These are phyloP conservation scores for Smithornis capensis DNA, from an alignment of 2,113 vertebrate genomes.

Conservation along the genomic window DNA sequence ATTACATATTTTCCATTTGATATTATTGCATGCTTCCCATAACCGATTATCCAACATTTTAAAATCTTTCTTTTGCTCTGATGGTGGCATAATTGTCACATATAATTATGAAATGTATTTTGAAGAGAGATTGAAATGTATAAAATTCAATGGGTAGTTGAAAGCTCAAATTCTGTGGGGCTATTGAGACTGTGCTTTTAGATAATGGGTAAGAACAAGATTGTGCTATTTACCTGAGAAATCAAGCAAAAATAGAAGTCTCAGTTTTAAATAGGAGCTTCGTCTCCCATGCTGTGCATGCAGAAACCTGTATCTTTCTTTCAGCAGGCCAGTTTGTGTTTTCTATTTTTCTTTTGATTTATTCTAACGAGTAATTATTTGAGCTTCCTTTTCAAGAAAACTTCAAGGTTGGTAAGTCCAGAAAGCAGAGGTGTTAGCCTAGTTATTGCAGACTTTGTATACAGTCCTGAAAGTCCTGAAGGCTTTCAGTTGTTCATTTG, in stretches of 20 bases:
- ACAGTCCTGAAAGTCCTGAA: neutral
- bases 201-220: neutral
- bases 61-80: neutral
- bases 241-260: neutral
- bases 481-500: neutral
- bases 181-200: neutral
- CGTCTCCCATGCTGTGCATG: neutral
- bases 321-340: neutral
- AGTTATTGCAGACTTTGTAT: neutral
- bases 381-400: neutral
- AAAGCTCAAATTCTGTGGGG: neutral
- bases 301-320: neutral
- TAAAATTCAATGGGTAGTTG: neutral
- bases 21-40: neutral
- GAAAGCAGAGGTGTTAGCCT: neutral
- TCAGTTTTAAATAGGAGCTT: neutral
- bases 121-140: neutral
- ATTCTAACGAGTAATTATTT: neutral
- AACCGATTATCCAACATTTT: neutral
- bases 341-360: neutral
- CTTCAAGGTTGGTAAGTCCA: neutral
- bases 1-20: neutral
- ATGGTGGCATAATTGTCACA: neutral
- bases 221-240: neutral
- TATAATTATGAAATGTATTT: neutral